Base-by-base conservation (phyloP, 1,140 invertebrate species). In the Diorhabda elongata region DNA sequence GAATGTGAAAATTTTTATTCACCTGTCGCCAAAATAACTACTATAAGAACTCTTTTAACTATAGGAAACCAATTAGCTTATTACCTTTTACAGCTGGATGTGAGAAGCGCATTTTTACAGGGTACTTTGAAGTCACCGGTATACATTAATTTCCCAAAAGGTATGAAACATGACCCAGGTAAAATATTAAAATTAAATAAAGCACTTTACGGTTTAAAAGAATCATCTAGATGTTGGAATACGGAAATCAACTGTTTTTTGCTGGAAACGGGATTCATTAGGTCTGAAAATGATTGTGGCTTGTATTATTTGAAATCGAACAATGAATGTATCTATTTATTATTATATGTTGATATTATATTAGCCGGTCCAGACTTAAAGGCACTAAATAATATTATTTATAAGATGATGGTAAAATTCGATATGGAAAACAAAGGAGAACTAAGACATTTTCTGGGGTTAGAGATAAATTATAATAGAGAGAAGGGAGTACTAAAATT, bases 341-440 rank as follows among this genome's bases (percentile, higher is more conserved):
- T 71, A 44, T 43, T 71, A n/a, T 71, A 71, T 65, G 70, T 71
- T 9, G 67, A 71, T 42, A 69, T 71, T 52, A 71, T 71, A 52
- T 52, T 71, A 44, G 26, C 62, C 6, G 63, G 70, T 61, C 44
- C 44, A 41, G 44, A 65, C 57, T 43, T 69, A 66, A 58, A 8
- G 9, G 26, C 52, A 11, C 11, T 71, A 26, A 58, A 66, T 42
- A 41, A 69, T 42, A 65, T 45, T 42, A 68, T 56, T 56, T 43
- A 11, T n/a, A 59, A 71, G 58, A 61, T 71, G 58, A 69, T 69
- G 70, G 42, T 69, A 44, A 60, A 45, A 42, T 71, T 71, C 57
- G 63, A 69, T 62, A 69, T 71, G 61, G 69, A 69, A 42, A 64
- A 71, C 66, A 71, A 69, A 61, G 70, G 70, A 7, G 26, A 58